Conservation (phyloP, 2,797 vertebrate genomes). For the Spea hammondii region DNA sequence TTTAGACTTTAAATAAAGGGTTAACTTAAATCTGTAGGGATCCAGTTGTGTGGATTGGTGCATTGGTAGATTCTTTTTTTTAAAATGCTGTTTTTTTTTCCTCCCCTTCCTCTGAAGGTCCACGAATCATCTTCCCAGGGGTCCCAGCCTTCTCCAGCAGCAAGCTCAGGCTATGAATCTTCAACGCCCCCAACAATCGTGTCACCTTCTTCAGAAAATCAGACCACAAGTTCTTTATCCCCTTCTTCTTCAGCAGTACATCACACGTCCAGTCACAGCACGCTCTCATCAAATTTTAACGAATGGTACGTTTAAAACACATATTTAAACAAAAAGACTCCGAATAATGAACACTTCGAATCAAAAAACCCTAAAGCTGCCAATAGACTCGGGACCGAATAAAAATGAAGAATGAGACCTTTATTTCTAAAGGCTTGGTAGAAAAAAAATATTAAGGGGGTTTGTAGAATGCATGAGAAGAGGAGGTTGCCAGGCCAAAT, state of each 20-base stretch:
- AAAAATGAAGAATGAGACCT: conserved; percentile 65
- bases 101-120: conserved; percentile 75
- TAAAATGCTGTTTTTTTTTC: conserved; percentile 43
- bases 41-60: conserved; percentile 7
- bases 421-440: conserved; percentile 70
- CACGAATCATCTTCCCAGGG: conserved; percentile 90
- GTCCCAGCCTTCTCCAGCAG: conserved; percentile 91
- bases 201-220: conserved; percentile 96
- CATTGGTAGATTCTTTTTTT: conserved; percentile 6
- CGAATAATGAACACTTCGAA: conserved; percentile 79
- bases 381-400: conserved; percentile 80
- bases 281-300: conserved; percentile 99
- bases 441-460: conserved; percentile 60
- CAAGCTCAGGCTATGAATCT: conserved; percentile 97
- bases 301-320: conserved; percentile 99
- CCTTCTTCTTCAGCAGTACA: conserved; percentile 92
- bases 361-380: conserved; percentile 72
- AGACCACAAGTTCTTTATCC: conserved; percentile 95
- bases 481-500: conserved; percentile 76
- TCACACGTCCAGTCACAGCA: conserved; percentile 94
- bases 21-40: background rate
- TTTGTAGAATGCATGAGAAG: conserved; percentile 72
- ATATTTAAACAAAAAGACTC: conserved; percentile 76
- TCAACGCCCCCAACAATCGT: conserved; percentile 98
- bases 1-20: background rate